phyloP scores from a whole-genome alignment of 1,140 invertebrate species.

The Vanessa tameamea region DNA sequence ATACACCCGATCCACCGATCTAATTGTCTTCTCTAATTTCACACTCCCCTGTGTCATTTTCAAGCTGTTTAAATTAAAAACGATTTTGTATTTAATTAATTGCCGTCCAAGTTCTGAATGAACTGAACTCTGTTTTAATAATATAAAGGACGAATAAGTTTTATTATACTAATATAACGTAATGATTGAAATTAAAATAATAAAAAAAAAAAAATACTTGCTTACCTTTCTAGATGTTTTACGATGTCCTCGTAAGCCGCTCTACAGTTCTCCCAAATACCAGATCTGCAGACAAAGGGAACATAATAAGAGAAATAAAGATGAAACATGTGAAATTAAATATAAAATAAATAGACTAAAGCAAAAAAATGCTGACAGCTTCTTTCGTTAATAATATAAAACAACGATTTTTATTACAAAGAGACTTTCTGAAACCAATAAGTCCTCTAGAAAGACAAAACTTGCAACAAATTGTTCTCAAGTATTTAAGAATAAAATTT shows the following conservation, averaged over 20 bases:
- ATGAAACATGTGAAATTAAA: conserved; percentile 45
- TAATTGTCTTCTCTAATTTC: conserved; percentile 81
- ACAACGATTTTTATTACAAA: conserved; percentile 49
- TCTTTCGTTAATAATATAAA: conserved; percentile 39
- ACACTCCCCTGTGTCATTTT: conserved; percentile 72
- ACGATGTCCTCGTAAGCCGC: conserved; percentile 96
- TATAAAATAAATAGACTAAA: conserved; percentile 49
- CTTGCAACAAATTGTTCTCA: conserved; percentile 61
- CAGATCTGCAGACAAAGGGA: conserved; percentile 86
- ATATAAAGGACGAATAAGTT: too few relatives aligned
- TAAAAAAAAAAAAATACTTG: conserved; percentile 11
- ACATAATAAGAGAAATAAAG: conserved; percentile 71
- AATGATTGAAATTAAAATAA: conserved; percentile 29
- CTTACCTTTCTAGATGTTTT: conserved; percentile 94
- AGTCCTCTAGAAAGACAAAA: conserved; percentile 56
- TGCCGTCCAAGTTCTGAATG: conserved; percentile 4
- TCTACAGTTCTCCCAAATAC: conserved; percentile 96
- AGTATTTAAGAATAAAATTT: conserved; percentile 68
- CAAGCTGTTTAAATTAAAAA: conserved; percentile 60
- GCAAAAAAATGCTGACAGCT: conserved; percentile 41
- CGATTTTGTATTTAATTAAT: conserved; percentile 33
- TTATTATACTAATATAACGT: conserved; percentile 17
- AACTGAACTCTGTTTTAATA: too few relatives aligned
- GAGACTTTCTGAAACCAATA: conserved; percentile 43
- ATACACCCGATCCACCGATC: conserved; percentile 78